These are phyloP conservation scores for Drosophila aff. DNA, from an alignment of 1,140 invertebrate species.

Conservation along the genomic window DNA sequence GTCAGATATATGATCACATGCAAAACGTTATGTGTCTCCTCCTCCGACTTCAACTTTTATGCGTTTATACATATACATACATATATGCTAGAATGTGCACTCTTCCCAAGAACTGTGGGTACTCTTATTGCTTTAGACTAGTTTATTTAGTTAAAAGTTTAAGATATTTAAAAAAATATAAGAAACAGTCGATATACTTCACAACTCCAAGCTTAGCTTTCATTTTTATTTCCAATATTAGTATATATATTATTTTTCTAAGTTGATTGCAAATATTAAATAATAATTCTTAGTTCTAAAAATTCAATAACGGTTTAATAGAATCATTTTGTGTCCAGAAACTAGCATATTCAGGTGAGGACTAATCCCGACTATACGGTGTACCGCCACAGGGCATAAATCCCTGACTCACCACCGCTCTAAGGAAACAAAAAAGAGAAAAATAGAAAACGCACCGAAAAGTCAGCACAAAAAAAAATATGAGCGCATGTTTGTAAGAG, in stretches of 20 bases:
- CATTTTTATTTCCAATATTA: too few species aligned
- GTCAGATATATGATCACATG: too few species aligned
- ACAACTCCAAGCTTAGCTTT: too few species aligned
- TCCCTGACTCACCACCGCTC: neutral
- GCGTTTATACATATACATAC: too few species aligned
- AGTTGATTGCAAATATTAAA: too few species aligned
- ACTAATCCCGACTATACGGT: neutral
- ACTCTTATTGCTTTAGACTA: neutral
- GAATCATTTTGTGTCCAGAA: neutral
- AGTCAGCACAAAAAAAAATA: slow-evolving; percentile 72
- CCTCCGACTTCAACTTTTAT: too few species aligned
- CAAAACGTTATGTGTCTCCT: too few species aligned
- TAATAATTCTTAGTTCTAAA: neutral
- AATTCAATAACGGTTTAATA: neutral
- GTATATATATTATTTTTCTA: too few species aligned
- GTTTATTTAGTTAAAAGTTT: neutral
- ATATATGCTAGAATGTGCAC: neutral
- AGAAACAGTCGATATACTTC: too few species aligned
- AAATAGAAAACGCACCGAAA: slow-evolving; percentile 39
- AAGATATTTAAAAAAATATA: too few species aligned
- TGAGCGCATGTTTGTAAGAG: slow-evolving; percentile 57
- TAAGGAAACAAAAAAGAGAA: slow-evolving; percentile 7
- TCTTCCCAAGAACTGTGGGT: neutral
- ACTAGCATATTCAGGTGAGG: neutral
- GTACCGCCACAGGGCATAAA: neutral